Percentiles rank a stretch among this genome's conserved stretches.
phyloP scores from a whole-genome alignment of 2,113 vertebrate genomes.

The Empidonax alnorum region DNA sequence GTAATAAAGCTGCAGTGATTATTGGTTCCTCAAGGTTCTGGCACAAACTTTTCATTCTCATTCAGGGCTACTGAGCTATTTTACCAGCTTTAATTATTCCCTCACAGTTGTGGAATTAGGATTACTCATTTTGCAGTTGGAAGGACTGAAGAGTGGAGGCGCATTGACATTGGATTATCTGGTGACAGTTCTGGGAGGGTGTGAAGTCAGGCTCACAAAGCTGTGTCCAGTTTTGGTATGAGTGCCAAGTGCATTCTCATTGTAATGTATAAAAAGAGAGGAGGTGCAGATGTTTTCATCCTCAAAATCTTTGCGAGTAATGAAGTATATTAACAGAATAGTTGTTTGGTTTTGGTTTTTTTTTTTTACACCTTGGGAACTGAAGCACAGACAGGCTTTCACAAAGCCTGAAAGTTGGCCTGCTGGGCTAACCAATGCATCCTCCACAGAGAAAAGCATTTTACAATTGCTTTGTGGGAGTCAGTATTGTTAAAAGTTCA shows the following conservation, averaged over 20 bases:
- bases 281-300: background rate
- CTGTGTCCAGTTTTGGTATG: background rate
- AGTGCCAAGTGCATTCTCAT: background rate
- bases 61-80: background rate
- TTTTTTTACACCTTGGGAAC: background rate
- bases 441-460: background rate
- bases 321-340: background rate
- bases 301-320: background rate
- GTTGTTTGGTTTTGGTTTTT: background rate
- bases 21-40: background rate
- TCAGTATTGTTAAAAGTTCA: background rate
- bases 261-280: background rate
- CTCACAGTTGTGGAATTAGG: background rate
- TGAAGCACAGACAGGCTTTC: background rate
- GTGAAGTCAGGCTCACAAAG: background rate
- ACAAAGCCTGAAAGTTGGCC: background rate
- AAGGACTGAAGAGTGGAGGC: background rate
- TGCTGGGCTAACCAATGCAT: background rate
- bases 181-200: background rate
- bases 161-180: accelerated
- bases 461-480: background rate
- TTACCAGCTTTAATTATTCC: background rate
- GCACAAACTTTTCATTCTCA: background rate
- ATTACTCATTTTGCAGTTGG: background rate
- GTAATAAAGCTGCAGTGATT: background rate